Base-by-base conservation (phyloP, 1,140 invertebrate species). In the Nomia melanderi region DNA sequence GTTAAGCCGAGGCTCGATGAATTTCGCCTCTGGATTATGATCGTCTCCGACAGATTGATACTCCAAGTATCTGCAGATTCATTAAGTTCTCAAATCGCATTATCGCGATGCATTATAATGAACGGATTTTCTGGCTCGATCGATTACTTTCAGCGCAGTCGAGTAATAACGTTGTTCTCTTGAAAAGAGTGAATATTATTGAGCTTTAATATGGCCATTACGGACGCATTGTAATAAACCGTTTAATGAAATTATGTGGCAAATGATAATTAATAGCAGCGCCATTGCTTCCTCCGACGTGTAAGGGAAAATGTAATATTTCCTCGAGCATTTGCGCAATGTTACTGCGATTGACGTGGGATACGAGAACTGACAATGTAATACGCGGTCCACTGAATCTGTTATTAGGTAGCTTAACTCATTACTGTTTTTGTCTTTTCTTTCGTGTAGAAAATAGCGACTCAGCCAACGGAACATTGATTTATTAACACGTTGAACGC, bases 41-140 rank as follows among this genome's bases (percentile, higher is more conserved):
- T 50, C 47, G 20, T n/a, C 20, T 3, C 20, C 7, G 47, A 0
- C 2, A 8, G 47, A 23, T n/a, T n/a, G 47, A 8, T 50, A 20
- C 17, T 8, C 47, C 47, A 50, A n/a, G 47, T 50, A 50, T 23
- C 47, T 50, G 47, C 47, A n/a, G 47, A 50, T 50, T 50, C 47
- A 50, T 50, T 50, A 50, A 50, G n/a, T 50, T 50, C 47, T n/a
- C 47, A n/a, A 50, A 50, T 50, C 47, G 7, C 47, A 20, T 50
- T 50, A 50, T 6, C 20, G 20, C 20, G 47, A 20, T n/a, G n/a
- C 47, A 17, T 50, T 50, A 50, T 50, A 50, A 50, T 50, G n/a
- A 50, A 50, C 20, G 47, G 47, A 50, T n/a, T 50, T 50, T 50
- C 47, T n/a, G 47, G 47, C 47, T 50, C 47, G 20, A n/a, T 50